Conservation (phyloP, 2,888 invertebrate genomes). For the Bembecia ichneumoniformis region DNA sequence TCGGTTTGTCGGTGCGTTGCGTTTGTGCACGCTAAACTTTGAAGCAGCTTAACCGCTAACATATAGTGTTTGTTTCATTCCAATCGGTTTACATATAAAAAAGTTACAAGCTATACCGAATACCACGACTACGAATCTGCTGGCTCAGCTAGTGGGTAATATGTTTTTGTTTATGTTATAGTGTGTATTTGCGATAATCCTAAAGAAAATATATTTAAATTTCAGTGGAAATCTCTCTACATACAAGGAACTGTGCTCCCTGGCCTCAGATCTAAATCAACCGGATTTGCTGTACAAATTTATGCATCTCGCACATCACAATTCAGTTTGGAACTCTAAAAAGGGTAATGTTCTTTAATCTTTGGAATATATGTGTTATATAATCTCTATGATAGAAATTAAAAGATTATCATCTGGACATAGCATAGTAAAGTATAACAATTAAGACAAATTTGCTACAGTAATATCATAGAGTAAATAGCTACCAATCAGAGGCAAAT, state of each 20-base stretch:
- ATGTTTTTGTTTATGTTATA: too few relatives aligned
- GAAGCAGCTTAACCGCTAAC: too few relatives aligned
- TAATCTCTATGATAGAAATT: background rate
- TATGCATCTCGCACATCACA: slow-evolving; percentile 95
- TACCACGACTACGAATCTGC: too few relatives aligned
- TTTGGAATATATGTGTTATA: background rate
- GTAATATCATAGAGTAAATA: background rate
- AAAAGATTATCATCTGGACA: background rate
- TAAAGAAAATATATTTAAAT: slow-evolving; percentile 10
- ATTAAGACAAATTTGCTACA: background rate
- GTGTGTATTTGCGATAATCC: too few relatives aligned
- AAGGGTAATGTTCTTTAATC: slow-evolving; percentile 63
- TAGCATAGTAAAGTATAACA: background rate
- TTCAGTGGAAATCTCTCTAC: slow-evolving; percentile 89
- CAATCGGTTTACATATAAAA: too few relatives aligned
- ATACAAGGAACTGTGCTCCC: slow-evolving; percentile 93
- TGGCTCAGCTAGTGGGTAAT: too few relatives aligned
- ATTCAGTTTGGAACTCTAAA: slow-evolving; percentile 94
- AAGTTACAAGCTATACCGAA: too few relatives aligned
- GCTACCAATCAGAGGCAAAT: too few relatives aligned
- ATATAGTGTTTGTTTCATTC: too few relatives aligned
- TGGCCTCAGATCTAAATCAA: slow-evolving; percentile 94
- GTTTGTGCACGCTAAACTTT: too few relatives aligned
- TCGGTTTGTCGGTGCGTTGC: too few relatives aligned
- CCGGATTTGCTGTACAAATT: slow-evolving; percentile 96